Evolutionary conservation across 1,140 invertebrate genomes (phyloP).

Genomic region (Trichogramma pretiosum): DNA sequence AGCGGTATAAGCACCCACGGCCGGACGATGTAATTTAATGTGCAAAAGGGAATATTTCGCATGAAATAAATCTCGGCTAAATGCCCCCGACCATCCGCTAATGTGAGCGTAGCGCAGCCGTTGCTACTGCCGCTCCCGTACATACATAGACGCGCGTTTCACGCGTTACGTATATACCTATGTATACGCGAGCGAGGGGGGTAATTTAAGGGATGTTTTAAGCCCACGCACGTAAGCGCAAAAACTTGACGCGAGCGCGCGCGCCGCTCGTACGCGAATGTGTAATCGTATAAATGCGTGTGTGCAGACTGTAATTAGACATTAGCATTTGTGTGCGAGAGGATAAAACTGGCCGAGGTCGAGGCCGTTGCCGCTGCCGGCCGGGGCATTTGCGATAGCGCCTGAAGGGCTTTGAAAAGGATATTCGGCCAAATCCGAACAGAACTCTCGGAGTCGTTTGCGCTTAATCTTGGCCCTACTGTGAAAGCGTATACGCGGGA

Average conservation of each 20-base stretch:
- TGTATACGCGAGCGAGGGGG: constrained; percentile 23
- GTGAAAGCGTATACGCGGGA: too few relatives aligned
- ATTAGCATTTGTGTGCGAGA: constrained; percentile 37
- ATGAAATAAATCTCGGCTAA: constrained; percentile 42
- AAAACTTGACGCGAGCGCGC: constrained; percentile 35
- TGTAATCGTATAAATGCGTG: constrained; percentile 16
- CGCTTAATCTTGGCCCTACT: too few relatives aligned
- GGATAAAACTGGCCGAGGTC: not conserved
- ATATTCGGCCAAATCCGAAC: too few relatives aligned
- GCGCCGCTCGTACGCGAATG: not conserved
- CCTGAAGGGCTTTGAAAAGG: too few relatives aligned
- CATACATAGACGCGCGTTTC: too few relatives aligned
- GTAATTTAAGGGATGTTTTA: constrained; percentile 45
- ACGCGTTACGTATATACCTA: too few relatives aligned
- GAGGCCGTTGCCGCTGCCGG: too few relatives aligned
- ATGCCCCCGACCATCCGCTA: constrained; percentile 37
- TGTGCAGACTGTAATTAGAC: constrained; percentile 31
- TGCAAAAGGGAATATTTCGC: constrained; percentile 38
- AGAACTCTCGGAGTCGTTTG: too few relatives aligned
- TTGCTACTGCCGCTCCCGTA: too few relatives aligned
- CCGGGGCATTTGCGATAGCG: too few relatives aligned
- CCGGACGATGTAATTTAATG: constrained; percentile 32
- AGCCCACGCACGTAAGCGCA: constrained; percentile 38
- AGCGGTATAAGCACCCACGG: too few relatives aligned
- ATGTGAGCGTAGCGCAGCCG: constrained; percentile 38